Conservation (phyloP, 2,113 vertebrate genomes). For the Chloroceryle aenea region DNA sequence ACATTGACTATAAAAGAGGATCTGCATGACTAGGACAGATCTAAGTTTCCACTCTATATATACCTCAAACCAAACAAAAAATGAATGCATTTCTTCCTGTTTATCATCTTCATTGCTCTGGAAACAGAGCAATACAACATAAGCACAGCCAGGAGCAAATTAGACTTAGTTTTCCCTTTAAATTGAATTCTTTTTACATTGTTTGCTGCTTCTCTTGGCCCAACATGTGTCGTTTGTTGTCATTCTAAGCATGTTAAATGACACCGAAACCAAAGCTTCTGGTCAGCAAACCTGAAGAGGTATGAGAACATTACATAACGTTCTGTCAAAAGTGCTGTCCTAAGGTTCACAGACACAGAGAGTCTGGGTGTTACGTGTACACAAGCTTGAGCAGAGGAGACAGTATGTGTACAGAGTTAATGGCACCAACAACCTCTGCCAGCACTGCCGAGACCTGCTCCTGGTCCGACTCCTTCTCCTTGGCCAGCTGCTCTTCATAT, state of each 20-base stretch:
- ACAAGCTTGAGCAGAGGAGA: neutral
- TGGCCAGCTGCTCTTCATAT: conserved; percentile 81
- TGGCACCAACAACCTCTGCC: neutral
- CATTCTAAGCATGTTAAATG: neutral
- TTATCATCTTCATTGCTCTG: neutral
- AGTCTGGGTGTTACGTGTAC: fast-evolving
- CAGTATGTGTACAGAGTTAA: neutral
- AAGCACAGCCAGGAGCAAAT: neutral
- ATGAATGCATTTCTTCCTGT: neutral
- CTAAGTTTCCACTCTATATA: neutral
- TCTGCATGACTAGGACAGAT: neutral
- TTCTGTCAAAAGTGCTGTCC: neutral
- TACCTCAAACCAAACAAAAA: neutral
- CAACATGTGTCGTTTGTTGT: neutral
- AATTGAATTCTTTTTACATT: neutral
- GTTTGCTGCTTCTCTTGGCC: neutral
- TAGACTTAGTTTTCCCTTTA: neutral
- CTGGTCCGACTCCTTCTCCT: conserved; percentile 61
- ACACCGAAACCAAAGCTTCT: neutral
- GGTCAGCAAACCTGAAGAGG: neutral
- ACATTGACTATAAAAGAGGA: neutral
- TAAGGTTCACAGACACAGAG: neutral
- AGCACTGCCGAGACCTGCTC: neutral
- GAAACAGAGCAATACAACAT: neutral
- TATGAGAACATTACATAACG: neutral